Conservation (phyloP, 1,140 invertebrate species). For the Nebria ingens region DNA sequence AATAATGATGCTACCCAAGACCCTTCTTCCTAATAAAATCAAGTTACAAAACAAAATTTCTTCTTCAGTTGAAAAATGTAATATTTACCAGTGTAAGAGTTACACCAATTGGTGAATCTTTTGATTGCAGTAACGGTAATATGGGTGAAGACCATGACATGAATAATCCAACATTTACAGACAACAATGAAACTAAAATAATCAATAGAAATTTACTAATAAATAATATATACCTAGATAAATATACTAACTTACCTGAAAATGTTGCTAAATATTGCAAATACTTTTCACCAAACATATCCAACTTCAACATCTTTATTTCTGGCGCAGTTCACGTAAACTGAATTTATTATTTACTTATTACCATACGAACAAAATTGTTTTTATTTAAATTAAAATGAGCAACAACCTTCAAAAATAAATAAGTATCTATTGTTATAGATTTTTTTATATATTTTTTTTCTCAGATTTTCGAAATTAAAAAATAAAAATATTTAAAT, state of each 20-base stretch:
- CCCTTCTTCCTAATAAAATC: background rate
- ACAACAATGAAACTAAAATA: background rate
- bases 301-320: no score
- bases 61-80: no score
- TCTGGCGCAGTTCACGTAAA: no score
- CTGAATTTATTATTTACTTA: no score
- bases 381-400: no score
- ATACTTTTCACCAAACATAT: background rate
- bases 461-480: no score
- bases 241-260: background rate
- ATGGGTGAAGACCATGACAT: background rate
- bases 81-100: background rate
- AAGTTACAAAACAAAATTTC: no score
- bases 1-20: background rate
- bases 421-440: no score
- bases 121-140: background rate
- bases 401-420: background rate
- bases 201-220: background rate
- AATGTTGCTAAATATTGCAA: background rate
- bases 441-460: no score
- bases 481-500: no score
- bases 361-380: no score
- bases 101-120: background rate
- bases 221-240: conserved; percentile 5
- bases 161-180: background rate